Base-by-base conservation (phyloP, 2,888 invertebrate species). In the Prenolepis imparis region DNA sequence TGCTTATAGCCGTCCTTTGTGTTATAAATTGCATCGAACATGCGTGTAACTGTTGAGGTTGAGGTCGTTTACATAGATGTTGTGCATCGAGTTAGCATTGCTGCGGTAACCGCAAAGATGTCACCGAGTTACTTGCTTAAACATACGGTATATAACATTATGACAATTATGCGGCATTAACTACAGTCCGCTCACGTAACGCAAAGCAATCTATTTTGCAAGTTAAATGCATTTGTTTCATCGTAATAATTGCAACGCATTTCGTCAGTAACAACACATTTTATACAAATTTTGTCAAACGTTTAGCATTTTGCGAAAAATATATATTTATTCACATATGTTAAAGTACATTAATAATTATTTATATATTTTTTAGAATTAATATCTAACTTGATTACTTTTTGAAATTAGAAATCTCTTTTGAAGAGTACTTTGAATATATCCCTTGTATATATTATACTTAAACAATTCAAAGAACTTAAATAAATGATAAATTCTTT, bases 51-150 rank as follows among this genome's bases (percentile, higher is more conserved):
- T 73, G 24, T 82, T 82, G 82, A 87, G 87, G 74, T 84, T 68
- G 75, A 87, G 75, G 68, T 75, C 86, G 55, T 66, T 87, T 84
- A 78, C 82, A 59, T 80, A 63, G 81, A 83, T 77, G 61, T 72
- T 84, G 21, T 63, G 61, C 44, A 36, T 11, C 11, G 59, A 87
- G 82, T 84, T 75, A 80, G 74, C 78, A 73, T 15, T 36, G 32
- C 81, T 81, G 86, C 77, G 77, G 73, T 86, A 88, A 86, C 78
- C 64, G 70, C 83, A 88, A 88, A 84, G 63, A 61, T 88, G 84
- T 86, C 88, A 86, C 82, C 64, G 44, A 68, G 66, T 84, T 86
- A 61, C 80, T 83, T 84, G 57, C 68, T 82, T 80, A 86, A 86
- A 84, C 70, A 55, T 75, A 63, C 41, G 36, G n/a, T 41, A 61